Base-by-base conservation (phyloP, 2,888 invertebrate species). In the Caenorhabditis imperialis region DNA sequence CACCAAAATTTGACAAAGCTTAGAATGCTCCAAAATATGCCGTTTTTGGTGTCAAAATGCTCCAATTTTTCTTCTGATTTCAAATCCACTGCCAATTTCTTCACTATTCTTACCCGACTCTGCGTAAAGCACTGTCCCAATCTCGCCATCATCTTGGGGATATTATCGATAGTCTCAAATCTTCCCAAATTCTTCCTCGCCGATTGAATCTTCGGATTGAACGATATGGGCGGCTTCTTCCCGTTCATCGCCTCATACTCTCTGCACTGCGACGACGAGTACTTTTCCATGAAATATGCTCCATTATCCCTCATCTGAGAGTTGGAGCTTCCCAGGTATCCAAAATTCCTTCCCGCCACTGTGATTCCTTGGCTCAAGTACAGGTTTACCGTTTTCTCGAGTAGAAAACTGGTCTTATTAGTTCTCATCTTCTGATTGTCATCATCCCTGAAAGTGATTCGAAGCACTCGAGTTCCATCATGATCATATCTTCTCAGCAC, bases 91-190 rank as follows among this genome's bases (percentile, higher is more conserved):
- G n/a, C n/a, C n/a, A n/a, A n/a, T n/a, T n/a, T n/a, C n/a, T n/a
- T n/a, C 18, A 4, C 14, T 33, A 30, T 35, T 42, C 40, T 38
- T 35, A 71, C 62, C 38, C 75, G 45, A 23, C 71, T 74, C 38
- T 88, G 88, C 4, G 89, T 88, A 62, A 89, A 88, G 60, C 86
- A 87, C 61, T 88, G 88, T 25, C 88, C 89, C 70, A 89, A 78
- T 8, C 89, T 80, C 22, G 89, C 88, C 83, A 89, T 88, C 73
- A 88, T 82, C 77, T 89, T 89, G 2, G 89, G 87, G 37, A 88
- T 81, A 37, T 79, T 84, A 42, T 75, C 75, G 30, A 85, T 77
- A 22, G 72, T 71, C 5, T 81, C 78, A 70, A 88, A 88, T 14
- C 81, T 62, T 54, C 79, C 77, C 58, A 79, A 45, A 50, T 61